These are phyloP conservation scores for Troides helena DNA, from an alignment of 2,888 invertebrate genomes.

Conservation along the genomic window DNA sequence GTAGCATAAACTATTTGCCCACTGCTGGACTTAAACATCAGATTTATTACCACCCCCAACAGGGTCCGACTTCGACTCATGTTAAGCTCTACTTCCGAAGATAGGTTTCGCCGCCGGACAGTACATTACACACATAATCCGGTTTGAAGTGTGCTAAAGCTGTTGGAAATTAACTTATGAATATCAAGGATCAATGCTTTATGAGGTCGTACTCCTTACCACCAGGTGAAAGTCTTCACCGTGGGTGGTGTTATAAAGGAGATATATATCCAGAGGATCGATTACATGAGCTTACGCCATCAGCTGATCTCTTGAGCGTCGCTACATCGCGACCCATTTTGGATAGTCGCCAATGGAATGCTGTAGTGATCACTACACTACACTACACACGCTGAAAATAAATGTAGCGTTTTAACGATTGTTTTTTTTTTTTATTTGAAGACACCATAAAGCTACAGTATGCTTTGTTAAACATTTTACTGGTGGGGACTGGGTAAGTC, in stretches of 20 bases:
- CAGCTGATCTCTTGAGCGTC: conserved; percentile 38
- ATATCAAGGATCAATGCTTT: neutral
- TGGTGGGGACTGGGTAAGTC: too few relatives aligned
- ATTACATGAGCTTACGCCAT: conserved; percentile 43
- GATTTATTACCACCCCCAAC: too few relatives aligned
- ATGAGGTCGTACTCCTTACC: neutral
- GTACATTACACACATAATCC: neutral
- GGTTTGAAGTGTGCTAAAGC: too few relatives aligned
- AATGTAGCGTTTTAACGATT: too few relatives aligned
- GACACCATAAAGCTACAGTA: too few relatives aligned
- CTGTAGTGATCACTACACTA: neutral
- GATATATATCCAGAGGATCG: conserved; percentile 31
- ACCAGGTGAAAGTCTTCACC: neutral
- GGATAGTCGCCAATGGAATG: conserved; percentile 31
- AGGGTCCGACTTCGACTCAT: too few relatives aligned
- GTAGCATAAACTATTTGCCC: too few relatives aligned
- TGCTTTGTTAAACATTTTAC: too few relatives aligned
- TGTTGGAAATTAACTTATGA: too few relatives aligned
- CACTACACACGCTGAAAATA: neutral
- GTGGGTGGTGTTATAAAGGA: neutral
- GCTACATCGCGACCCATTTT: conserved; percentile 30
- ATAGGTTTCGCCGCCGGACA: neutral
- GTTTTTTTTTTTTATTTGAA: too few relatives aligned
- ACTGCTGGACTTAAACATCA: too few relatives aligned
- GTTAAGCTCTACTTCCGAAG: too few relatives aligned